Base-by-base conservation (phyloP, 2,797 vertebrate species). In the Varecia variegata region DNA sequence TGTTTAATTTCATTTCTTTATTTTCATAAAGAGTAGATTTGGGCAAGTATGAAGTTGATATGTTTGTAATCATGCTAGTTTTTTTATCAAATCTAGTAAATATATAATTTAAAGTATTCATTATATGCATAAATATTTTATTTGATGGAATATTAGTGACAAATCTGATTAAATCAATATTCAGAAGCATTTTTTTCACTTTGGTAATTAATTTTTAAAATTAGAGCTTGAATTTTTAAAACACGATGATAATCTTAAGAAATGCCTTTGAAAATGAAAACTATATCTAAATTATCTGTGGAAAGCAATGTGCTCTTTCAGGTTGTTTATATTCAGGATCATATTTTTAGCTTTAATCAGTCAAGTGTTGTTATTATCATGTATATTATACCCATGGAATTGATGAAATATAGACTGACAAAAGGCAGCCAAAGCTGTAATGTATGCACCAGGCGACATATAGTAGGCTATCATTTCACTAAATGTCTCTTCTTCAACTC, bases 401-500 rank as follows among this genome's bases (percentile, higher is more conserved):
- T 76, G 93, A 71, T 88, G 88, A 93, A 40, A 56, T 91, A 60
- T 67, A 52, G 76, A 30, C 62, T 18, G 17, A 43, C 54, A 80
- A 58, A 58, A 62, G 93, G 40, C 35, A 15, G 38, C 17, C 47
- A 90, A 65, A 83, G 45, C 27, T 81, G 52, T 87, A 93, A 96
- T 91, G 20, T 67, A 73, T 82, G 79, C 32, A 94, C 18, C 14
- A 52, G 43, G 27, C 23, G 68, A 67, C 43, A 30, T 70, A 56
- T 54, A 92, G 77, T 96, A 92, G 30, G 60, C n/a, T 88, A 67
- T 79, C n/a, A 79, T 81, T 70, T 50, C 47, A 90, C 82, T 30
- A 12, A 82, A 92, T 95, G 45, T 68, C 56, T 94, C 94, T 90
- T 95, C 58, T 58, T 96, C 77, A 70, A 7, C 10, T 94, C n/a